Evolutionary conservation across 2,113 vertebrate genomes (phyloP).

Genomic region (Craseonycteris thonglongyai): DNA sequence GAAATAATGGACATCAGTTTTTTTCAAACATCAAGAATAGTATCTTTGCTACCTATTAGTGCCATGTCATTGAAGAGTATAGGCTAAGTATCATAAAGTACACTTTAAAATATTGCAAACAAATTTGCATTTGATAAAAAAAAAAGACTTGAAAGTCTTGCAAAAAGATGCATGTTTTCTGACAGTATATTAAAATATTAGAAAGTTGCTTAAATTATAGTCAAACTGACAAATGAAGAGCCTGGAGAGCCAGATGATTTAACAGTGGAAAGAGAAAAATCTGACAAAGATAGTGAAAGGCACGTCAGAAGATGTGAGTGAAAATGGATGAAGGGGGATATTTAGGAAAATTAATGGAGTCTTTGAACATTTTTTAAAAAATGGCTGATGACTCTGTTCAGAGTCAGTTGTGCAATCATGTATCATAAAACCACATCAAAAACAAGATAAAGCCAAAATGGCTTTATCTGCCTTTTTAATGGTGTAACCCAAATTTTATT

Average conservation of each 20-base stretch:
- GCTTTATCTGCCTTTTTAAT: neutral
- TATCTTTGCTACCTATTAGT: neutral
- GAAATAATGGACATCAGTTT: neutral
- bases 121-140: neutral
- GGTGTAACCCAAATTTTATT: neutral
- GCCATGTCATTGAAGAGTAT: neutral
- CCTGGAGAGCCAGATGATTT: neutral
- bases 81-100: neutral
- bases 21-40: neutral
- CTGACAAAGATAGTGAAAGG: neutral
- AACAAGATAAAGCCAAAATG: neutral
- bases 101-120: neutral
- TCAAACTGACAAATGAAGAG: neutral
- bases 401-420: neutral
- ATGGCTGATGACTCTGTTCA: neutral
- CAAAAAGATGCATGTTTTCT: neutral
- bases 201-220: neutral
- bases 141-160: neutral
- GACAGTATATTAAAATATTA: neutral
- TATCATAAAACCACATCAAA: neutral
- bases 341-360: neutral
- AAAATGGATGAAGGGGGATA: neutral
- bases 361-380: neutral
- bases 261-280: neutral
- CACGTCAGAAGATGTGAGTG: neutral